Base-by-base conservation (phyloP, 2,797 vertebrate species). In the Muraenolepis orangiensis region DNA sequence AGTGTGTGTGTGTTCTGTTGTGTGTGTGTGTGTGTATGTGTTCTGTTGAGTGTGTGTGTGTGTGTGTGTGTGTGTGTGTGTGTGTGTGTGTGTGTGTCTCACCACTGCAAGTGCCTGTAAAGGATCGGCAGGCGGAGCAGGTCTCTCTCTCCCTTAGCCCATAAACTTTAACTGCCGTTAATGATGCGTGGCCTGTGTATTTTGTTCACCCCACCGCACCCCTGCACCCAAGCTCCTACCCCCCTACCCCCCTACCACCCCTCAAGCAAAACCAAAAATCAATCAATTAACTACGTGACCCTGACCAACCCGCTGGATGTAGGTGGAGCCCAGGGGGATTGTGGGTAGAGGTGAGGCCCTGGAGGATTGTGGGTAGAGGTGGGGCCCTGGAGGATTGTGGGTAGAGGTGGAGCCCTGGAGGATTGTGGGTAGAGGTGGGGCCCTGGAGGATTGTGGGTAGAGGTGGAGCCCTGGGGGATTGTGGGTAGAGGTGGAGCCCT, bases 121-220 rank as follows among this genome's bases (percentile, higher is more conserved):
- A 83, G 71, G 78, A 80, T 80, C 81, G 77, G 73, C 78, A 82
- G 74, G 85, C 81, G 31, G 78, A 74, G 78, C 82, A 78, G 82
- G 76, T 85, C 82, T 84, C 84, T 85, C 82, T 84, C 84, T 78
- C 78, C 73, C 78, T 57, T 57, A 89, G 84, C 85, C 76, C 80
- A 89, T 91, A 92, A 90, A 91, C 80, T 88, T 89, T 91, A 90
- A 91, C 87, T 85, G 76, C 80, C 82, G 76, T 87, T 91, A 90
- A 90, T 90, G 87, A 89, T 89, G 86, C 85, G 4, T 87, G 76
- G 81, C 78, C 76, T 77, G 84, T 89, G 86, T 84, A 74, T 87
- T 91, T 91, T 84, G 87, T 87, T 86, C 85, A 82, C 86, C 26
- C 57, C 69, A 7, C 51, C 31, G 14, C 28, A 16, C 26, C 16